Evolutionary conservation across 2,888 invertebrate genomes (phyloP), one percentile per base, ranked within the genome.

Genomic region (Polyommatus iphigenia): DNA sequence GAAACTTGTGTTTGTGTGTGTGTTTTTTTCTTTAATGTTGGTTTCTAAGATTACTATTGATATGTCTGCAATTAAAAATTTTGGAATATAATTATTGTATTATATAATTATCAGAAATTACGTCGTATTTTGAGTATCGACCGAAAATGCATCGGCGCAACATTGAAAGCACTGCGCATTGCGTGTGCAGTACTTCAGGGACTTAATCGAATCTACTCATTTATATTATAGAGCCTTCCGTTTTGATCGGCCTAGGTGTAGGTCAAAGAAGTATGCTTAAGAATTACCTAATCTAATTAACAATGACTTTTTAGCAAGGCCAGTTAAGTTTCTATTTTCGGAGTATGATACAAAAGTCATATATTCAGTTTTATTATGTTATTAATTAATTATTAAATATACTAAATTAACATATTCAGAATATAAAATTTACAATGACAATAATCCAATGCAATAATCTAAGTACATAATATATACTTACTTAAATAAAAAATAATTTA

Each of bases 131-230:
- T 13, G 15, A 67, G 67, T 67, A 67, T 67, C 67, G 67, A 67
- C 67, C 15, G 29, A 67, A 67, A 29, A 18, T 67, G 29, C 67
- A 67, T 67, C 67, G 67, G 67, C 67, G 67, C 67, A 67, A 29
- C 62, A 13, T 67, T 32, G 67, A 15, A 67, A 67, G 29, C 67
- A 15, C 15, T 29, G 67, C 67, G 29, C 67, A 67, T 67, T 67
- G 15, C 29, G 29, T 32, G 67, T 67, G 15, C 67, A 6, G 67
- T 32, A 32, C 32, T 24, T 67, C 29, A 32, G 67, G 67, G 15
- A 32, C 29, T 67, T 67, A 29, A 67, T 67, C 20, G 13, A 67
- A 67, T 67, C 29, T 29, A 29, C 15, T 67, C 13, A 15, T 67
- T 13, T 29, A 29, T 67, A 67, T 62, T 24, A 15, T 15, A 13